A percentile compares a stretch with the other conserved stretches of the same genome.
phyloP scores from a whole-genome alignment of 2,113 vertebrate genomes.

The Leptobrachium ailaonicum region DNA sequence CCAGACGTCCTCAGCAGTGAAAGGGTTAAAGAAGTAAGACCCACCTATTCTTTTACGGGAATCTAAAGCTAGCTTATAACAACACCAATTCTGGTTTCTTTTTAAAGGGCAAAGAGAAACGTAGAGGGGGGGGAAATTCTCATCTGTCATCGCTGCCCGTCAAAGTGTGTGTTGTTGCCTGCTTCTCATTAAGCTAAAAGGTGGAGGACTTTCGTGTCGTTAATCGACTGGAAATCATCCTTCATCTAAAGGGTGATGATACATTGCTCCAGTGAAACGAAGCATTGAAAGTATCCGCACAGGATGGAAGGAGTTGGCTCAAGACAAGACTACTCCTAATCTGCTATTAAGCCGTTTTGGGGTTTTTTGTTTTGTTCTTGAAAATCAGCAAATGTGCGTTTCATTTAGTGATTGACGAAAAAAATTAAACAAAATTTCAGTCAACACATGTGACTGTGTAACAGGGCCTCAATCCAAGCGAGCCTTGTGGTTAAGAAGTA shows the following conservation, averaged over 20 bases:
- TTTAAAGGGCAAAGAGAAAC: slow-evolving; percentile 12
- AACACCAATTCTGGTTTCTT: slow-evolving; percentile 29
- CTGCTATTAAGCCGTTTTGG: no score
- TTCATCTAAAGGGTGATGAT: slow-evolving; percentile 20
- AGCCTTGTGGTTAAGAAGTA: no score
- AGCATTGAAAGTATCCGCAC: slow-evolving; percentile 17
- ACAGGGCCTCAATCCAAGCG: no score
- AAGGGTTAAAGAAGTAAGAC: no score
- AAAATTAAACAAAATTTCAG: no score
- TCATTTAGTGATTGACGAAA: no score
- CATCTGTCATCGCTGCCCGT: slow-evolving; percentile 35
- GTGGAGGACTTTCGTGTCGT: slow-evolving; percentile 17
- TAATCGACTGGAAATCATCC: slow-evolving; percentile 42
- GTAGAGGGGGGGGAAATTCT: background rate
- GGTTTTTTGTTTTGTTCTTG: no score
- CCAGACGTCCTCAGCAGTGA: no score
- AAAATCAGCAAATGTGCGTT: no score
- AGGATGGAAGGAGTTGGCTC: background rate
- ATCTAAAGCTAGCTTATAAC: background rate
- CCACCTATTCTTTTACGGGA: slow-evolving; percentile 6
- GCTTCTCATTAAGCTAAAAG: slow-evolving; percentile 42
- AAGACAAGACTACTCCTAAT: background rate
- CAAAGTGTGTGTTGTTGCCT: slow-evolving; percentile 29
- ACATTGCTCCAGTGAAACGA: slow-evolving; percentile 38
- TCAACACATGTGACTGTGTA: no score